A percentile compares a stretch with the other conserved stretches of the same genome.
phyloP scores from a whole-genome alignment of 2,888 invertebrate species.

The Graphium colonna region DNA sequence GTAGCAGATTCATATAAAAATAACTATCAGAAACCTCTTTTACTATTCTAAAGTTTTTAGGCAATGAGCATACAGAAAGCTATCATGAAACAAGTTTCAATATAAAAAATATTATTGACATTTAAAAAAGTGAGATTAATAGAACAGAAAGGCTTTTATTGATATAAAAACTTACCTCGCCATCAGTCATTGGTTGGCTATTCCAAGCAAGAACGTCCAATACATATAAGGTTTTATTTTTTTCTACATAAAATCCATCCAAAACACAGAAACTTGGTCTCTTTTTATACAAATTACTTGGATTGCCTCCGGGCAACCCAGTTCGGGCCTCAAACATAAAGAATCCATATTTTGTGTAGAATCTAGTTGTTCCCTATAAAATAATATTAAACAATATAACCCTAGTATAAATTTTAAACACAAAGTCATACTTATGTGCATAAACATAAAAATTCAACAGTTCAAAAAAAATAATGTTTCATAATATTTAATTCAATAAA shows the following conservation, averaged over 20 bases:
- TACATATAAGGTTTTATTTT: slow-evolving; percentile 83
- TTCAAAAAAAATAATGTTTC: no score
- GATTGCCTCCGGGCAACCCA: slow-evolving; percentile 86
- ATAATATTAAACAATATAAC: background rate
- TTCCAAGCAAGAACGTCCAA: slow-evolving; percentile 93
- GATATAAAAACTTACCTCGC: slow-evolving; percentile 80
- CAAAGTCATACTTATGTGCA: no score
- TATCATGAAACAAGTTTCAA: no score
- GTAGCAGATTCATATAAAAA: no score
- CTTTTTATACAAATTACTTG: slow-evolving; percentile 23
- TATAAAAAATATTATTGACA: background rate
- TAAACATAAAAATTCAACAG: no score
- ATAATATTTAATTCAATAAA: no score
- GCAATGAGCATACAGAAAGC: no score
- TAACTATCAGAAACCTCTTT: no score
- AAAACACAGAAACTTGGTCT: slow-evolving; percentile 82
- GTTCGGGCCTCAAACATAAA: slow-evolving; percentile 80
- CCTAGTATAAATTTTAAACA: no score
- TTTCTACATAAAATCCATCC: slow-evolving; percentile 89
- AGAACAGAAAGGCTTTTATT: slow-evolving; percentile 1
- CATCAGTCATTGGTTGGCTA: slow-evolving; percentile 83
- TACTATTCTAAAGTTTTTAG: no score
- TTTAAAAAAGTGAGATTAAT: slow-evolving; percentile 14
- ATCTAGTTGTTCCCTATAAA: slow-evolving; percentile 84
- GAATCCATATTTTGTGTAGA: slow-evolving; percentile 83